Evolutionary conservation across 2,113 vertebrate genomes (phyloP).

Genomic region (Trematomus loennbergii): DNA sequence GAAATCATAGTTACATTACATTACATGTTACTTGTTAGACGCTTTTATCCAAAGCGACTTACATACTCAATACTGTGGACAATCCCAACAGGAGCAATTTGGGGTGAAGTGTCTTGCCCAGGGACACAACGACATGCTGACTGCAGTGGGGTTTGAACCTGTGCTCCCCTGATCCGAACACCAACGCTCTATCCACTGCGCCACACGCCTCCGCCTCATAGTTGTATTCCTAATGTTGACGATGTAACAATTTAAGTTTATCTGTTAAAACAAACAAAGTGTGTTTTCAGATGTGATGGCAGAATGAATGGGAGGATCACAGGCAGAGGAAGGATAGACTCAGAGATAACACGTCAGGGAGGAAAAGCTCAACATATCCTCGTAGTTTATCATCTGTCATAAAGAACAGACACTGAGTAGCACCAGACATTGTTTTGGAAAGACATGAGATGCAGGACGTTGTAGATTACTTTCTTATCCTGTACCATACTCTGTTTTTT

Average conservation of each 20-base stretch:
- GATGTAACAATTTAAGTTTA: not conserved
- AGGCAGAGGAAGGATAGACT: conserved; percentile 28
- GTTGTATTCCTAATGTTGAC: not conserved
- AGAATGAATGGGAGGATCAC: conserved; percentile 28
- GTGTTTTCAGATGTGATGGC: not conserved
- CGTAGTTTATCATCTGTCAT: not conserved
- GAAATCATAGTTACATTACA: too few relatives aligned
- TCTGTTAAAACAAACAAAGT: not conserved
- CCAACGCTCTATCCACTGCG: too few relatives aligned
- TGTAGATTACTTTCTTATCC: not conserved
- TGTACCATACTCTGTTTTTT: not conserved
- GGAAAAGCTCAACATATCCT: conserved; percentile 4
- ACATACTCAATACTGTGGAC: too few relatives aligned
- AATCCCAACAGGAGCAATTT: too few relatives aligned
- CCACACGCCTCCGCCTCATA: too few relatives aligned
- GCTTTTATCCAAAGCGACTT: too few relatives aligned
- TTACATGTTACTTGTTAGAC: too few relatives aligned
- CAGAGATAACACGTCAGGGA: conserved; percentile 4
- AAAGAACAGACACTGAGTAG: not conserved
- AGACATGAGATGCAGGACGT: not conserved
- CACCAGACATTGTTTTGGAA: not conserved
- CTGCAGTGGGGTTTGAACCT: too few relatives aligned
- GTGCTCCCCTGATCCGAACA: too few relatives aligned
- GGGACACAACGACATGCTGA: too few relatives aligned
- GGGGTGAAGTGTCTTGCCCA: too few relatives aligned